Conservation (phyloP, 2,888 invertebrate species). For the Cryptosula pallasiana region DNA sequence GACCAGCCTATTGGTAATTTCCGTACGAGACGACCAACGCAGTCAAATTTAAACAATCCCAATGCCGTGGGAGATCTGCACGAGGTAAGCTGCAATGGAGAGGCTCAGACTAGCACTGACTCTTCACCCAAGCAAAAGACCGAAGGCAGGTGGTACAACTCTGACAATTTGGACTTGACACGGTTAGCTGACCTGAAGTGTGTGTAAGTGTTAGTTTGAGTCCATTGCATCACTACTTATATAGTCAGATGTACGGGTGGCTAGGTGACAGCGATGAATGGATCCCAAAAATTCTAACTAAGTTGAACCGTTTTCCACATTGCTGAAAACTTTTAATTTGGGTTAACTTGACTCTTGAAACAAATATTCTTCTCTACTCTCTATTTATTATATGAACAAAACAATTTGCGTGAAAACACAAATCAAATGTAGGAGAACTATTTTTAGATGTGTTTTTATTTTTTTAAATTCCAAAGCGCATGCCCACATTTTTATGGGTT, state of each 20-base stretch:
- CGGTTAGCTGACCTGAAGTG: neutral
- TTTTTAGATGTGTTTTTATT: no score
- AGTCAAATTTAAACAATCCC: neutral
- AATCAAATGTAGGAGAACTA: no score
- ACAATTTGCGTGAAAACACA: no score
- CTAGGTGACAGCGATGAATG: neutral
- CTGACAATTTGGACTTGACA: neutral
- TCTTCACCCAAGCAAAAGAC: neutral
- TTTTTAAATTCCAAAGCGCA: no score
- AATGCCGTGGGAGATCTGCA: neutral
- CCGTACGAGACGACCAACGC: neutral
- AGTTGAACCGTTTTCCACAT: no score
- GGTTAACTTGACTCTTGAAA: no score
- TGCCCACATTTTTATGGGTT: no score
- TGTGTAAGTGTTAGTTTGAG: neutral
- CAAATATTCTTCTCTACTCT: no score
- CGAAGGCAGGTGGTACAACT: conserved; percentile 3
- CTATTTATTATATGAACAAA: no score
- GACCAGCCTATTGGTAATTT: neutral
- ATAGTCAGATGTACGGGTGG: neutral
- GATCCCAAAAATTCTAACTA: neutral
- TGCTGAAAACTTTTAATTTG: no score
- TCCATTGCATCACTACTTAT: neutral
- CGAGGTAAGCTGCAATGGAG: neutral
- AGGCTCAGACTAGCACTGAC: conserved; percentile 3